Percentiles rank a stretch among this genome's conserved stretches.
Conservation (phyloP, 2,888 invertebrate genomes). For the Pyralis farinalis region DNA sequence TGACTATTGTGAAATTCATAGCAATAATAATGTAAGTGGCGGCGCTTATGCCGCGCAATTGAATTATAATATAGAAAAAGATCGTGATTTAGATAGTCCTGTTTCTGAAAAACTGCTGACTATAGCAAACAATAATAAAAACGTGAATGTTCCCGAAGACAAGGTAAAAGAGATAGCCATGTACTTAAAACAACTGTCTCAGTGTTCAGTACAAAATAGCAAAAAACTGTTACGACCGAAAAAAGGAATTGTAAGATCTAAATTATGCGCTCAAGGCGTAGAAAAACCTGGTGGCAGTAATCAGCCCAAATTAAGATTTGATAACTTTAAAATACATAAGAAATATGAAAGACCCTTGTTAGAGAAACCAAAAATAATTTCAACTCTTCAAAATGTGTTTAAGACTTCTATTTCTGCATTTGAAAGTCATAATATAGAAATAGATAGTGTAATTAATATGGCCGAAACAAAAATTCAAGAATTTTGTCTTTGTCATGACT, state of each 20-base stretch:
- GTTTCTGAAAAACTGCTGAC: too few species aligned
- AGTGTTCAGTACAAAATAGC: conserved; percentile 10
- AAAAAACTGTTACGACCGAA: conserved; percentile 10
- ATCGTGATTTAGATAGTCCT: too few species aligned
- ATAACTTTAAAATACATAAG: conserved; percentile 26
- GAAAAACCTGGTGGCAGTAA: conserved; percentile 58
- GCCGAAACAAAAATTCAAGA: conserved; percentile 19
- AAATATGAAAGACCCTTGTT: conserved; percentile 34
- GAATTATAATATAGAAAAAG: too few species aligned
- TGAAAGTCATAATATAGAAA: conserved; percentile 10
- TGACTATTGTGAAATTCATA: too few species aligned
- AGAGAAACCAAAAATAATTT: conserved; percentile 15
- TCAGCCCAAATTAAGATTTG: neutral
- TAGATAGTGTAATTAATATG: conserved; percentile 14
- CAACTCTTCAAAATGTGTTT: too few species aligned
- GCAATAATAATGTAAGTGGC: too few species aligned
- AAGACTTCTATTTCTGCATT: neutral
- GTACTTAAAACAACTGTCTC: conserved; percentile 29
- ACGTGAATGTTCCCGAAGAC: neutral
- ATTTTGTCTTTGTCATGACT: conserved; percentile 61
- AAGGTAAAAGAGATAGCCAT: conserved; percentile 36
- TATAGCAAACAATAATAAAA: too few species aligned
- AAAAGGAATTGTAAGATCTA: conserved; percentile 29
- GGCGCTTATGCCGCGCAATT: too few species aligned
- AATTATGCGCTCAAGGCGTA: conserved; percentile 54